Evolutionary conservation across 2,888 invertebrate species (phyloP), one percentile per base, ranked within the genome.

Genomic region (Mimas tiliae): DNA sequence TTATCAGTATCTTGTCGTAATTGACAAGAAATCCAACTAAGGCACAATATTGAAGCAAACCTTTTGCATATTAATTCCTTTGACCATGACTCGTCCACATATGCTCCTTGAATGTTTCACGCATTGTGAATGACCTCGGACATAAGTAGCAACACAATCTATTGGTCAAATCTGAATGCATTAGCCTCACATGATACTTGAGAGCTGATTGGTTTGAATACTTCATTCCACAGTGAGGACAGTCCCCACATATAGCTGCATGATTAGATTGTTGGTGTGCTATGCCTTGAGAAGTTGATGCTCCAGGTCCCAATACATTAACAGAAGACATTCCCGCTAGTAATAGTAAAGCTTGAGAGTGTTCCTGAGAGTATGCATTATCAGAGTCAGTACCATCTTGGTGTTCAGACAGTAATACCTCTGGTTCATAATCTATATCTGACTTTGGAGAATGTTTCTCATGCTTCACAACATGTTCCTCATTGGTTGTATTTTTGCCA

Each of bases 191-290:
- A 76, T 95, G 95, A 81, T 96, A 96, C 83, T 96, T 96, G 72
- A 96, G 90, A 51, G 96, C 95, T 0, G 96, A 96, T 83, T 95
- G 96, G 84, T 96, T 96, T 64, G 95, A 95, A 85, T 96, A 95
- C 70, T 95, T 94, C 92, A 95, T 95, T 16, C 95, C 95, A 73
- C 96, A 96, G 79, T 96, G 96, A 0, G 96, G 96, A 78, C 96
- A 96, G 72, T 95, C 95, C 0, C 95, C 95, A 74, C 95, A 95
- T 33, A 94, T 94, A 4, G 94, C 93, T 16, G 94, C 93, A 71
- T 94, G 94, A 70, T 94, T 94, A 7, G 92, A 91, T 70, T 91
- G 90, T 69, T 88, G 90, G 65, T 91, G 91, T 0, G 89, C 78
- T 1, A 87, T 73, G 14, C 84, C 85, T 74, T 92, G 91, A 1